Evolutionary conservation across 1,140 invertebrate species (phyloP).

Genomic region (Geopemphigus sp.): DNA sequence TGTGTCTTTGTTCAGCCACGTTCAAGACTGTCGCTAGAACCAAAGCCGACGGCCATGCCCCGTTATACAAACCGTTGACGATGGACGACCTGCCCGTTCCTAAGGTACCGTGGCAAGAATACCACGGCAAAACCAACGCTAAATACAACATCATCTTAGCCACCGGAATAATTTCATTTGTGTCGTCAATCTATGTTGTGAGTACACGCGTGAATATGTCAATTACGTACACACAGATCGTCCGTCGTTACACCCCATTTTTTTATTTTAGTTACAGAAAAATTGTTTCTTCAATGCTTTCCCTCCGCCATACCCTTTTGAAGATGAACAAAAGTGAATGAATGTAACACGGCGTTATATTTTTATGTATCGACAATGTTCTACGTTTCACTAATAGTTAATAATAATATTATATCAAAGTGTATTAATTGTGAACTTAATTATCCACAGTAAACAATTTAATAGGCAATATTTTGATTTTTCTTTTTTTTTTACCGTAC

Average conservation of each 20-base stretch:
- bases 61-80: constrained; percentile 52
- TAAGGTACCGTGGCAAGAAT: constrained; percentile 69
- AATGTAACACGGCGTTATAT: background rate
- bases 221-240: too few species aligned
- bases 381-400: too few species aligned
- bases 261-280: constrained; percentile 28
- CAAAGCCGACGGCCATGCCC: constrained; percentile 7
- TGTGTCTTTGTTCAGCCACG: background rate
- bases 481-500: background rate
- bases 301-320: constrained; percentile 20
- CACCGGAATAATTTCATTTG: background rate
- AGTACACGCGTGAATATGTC: background rate
- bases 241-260: too few species aligned
- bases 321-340: constrained; percentile 40
- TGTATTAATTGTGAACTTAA: background rate
- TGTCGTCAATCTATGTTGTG: constrained; percentile 7
- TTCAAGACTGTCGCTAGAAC: background rate
- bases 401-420: background rate
- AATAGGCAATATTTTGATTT: background rate
- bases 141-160: constrained; percentile 53
- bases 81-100: constrained; percentile 75
- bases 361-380: background rate
- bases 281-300: constrained; percentile 45
- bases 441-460: constrained; percentile 5
- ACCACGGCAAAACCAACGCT: constrained; percentile 63